Evolutionary conservation across 2,797 vertebrate species (phyloP).

Genomic region (Poecilia gillii): DNA sequence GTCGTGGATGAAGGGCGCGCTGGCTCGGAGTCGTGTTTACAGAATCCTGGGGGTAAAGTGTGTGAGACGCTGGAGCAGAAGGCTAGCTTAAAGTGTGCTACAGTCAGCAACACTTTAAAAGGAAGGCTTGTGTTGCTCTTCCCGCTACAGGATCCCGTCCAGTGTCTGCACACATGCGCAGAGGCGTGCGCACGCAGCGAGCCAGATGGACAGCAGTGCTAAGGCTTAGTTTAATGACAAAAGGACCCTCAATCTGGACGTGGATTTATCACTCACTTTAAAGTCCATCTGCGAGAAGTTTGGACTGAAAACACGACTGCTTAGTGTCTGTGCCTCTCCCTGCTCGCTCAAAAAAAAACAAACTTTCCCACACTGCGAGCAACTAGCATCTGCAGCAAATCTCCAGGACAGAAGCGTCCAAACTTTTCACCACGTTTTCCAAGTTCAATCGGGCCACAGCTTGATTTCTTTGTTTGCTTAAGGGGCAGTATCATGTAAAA

Average conservation of each 20-base stretch:
- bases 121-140: conserved; percentile 69
- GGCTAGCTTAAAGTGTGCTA: conserved; percentile 64
- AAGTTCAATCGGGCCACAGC: too few species aligned
- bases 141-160: conserved; percentile 66
- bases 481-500: too few species aligned
- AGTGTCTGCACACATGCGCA: conserved; percentile 57
- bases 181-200: conserved; percentile 44
- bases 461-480: too few species aligned
- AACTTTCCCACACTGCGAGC: conserved; percentile 30
- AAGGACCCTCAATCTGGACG: conserved; percentile 83
- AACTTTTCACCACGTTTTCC: background rate
- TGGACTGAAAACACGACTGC: conserved; percentile 75
- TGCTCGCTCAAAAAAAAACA: conserved; percentile 24
- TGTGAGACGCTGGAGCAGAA: conserved; percentile 19
- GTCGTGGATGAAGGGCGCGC: conserved; percentile 45
- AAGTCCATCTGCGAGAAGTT: conserved; percentile 83
- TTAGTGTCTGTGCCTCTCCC: conserved; percentile 56
- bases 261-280: conserved; percentile 83
- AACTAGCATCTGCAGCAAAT: conserved; percentile 45
- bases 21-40: conserved; percentile 57
- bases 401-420: conserved; percentile 13
- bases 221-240: conserved; percentile 85
- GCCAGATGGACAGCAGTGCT: conserved; percentile 83
- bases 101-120: conserved; percentile 79
- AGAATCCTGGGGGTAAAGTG: conserved; percentile 41